Conservation (phyloP, 92 coral and sea anemone genomes). For the Galaxea fascicularis region DNA sequence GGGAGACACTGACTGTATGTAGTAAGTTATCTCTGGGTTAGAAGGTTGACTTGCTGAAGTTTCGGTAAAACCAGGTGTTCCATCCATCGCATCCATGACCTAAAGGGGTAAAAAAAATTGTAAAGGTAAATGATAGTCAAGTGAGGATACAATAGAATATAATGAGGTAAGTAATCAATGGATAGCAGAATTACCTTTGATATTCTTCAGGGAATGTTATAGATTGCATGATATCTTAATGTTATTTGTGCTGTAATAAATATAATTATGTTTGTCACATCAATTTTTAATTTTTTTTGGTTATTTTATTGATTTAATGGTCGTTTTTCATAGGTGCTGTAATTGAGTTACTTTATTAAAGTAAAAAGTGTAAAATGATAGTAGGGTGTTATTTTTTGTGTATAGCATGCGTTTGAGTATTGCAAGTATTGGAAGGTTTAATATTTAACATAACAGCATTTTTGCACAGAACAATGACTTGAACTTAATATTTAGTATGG, state of each 20-base stretch:
- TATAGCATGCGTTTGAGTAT: neutral
- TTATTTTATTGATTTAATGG: constrained; percentile 1
- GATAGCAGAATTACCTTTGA: no score
- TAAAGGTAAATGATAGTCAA: no score
- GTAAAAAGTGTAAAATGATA: constrained; percentile 5
- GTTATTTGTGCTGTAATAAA: neutral
- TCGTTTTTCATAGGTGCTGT: constrained; percentile 22
- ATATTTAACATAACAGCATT: no score
- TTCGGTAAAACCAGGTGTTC: no score
- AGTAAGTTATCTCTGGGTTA: neutral
- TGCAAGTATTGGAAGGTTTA: no score
- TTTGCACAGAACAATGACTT: constrained; percentile 12
- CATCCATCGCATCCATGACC: constrained; percentile 10
- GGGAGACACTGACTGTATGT: neutral
- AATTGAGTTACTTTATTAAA: constrained; percentile 6
- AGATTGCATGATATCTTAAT: constrained; percentile 8
- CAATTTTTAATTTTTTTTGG: no score
- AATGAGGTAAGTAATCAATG: no score
- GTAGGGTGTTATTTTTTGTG: constrained; percentile 24
- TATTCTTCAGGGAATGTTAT: no score
- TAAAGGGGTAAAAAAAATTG: constrained; percentile 4
- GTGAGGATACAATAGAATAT: no score
- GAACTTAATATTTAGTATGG: constrained; percentile 10
- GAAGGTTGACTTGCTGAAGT: no score
- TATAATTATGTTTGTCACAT: constrained; percentile 8